These are phyloP conservation scores for Platycercus adscitus DNA, from an alignment of 2,113 vertebrate genomes.

Conservation along the genomic window DNA sequence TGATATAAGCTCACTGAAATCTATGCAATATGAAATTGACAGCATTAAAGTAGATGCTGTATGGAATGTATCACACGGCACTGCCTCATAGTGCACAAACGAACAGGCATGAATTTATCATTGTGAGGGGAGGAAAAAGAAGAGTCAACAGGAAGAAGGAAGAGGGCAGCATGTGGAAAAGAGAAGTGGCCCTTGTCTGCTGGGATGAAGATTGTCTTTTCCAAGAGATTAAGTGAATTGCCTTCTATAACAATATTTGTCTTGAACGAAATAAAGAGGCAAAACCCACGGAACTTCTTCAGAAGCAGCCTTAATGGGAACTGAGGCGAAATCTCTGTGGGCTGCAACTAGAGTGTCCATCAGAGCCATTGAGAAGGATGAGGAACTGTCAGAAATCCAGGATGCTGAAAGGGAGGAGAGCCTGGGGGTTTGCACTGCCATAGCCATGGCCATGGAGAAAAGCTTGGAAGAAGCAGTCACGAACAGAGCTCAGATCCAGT, in stretches of 20 bases:
- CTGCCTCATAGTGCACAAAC: background rate
- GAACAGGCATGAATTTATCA: background rate
- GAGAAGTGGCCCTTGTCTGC: background rate
- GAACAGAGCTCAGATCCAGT: accelerated
- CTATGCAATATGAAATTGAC: background rate
- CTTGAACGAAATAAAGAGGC: background rate
- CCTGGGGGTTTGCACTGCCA: background rate
- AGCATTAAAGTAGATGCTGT: background rate
- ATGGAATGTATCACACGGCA: background rate
- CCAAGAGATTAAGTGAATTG: background rate
- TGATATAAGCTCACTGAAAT: background rate
- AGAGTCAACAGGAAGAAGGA: background rate
- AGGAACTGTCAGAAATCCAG: background rate
- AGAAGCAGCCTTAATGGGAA: background rate
- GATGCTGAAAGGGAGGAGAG: background rate
- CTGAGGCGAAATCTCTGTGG: background rate
- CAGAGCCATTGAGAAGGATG: background rate
- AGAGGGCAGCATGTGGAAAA: background rate
- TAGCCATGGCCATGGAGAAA: background rate
- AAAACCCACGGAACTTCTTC: background rate
- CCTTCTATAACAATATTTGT: background rate
- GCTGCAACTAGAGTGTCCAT: background rate
- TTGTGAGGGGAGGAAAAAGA: background rate
- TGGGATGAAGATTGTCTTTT: background rate
- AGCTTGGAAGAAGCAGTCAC: background rate